phyloP scores from a whole-genome alignment of 2,797 vertebrate genomes.

The Paramormyrops hopkinsi region DNA sequence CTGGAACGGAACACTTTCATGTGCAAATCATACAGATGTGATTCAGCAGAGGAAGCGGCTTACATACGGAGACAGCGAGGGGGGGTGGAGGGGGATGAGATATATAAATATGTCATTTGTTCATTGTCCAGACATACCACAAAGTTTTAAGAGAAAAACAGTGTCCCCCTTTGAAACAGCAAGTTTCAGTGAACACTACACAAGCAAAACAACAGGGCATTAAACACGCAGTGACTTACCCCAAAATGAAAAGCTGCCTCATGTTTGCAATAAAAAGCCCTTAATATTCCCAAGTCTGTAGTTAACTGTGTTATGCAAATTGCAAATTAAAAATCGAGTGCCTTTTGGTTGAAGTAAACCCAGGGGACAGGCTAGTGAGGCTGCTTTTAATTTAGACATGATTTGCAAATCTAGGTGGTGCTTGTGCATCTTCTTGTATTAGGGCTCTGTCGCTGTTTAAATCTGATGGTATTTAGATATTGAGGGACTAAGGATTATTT shows the following conservation, averaged over 20 bases:
- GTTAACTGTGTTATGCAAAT: not conserved
- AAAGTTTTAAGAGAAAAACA: not conserved
- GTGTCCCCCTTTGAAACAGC: not conserved
- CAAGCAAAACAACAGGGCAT: not conserved
- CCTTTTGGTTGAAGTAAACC: not conserved
- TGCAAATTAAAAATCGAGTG: not conserved
- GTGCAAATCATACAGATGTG: not conserved
- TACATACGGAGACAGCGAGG: not conserved
- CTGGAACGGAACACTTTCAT: not conserved
- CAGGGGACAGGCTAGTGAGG: not conserved
- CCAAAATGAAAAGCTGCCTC: not conserved
- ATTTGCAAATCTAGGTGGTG: not conserved
- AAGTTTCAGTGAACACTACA: not conserved
- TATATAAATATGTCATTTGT: not conserved
- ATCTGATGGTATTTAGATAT: not conserved
- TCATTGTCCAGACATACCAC: not conserved
- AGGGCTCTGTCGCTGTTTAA: not conserved
- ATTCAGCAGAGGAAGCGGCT: not conserved
- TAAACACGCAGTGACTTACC: not conserved
- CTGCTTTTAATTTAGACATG: not conserved
- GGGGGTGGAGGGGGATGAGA: not conserved
- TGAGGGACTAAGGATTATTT: not conserved
- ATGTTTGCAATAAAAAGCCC: not conserved
- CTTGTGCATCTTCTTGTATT: not conserved
- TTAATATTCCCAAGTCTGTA: constrained; percentile 4